These are phyloP conservation scores for zebrafish (Danio rerio) DNA, from an alignment of 2,113 vertebrate genomes.

Conservation along the genomic window DNA sequence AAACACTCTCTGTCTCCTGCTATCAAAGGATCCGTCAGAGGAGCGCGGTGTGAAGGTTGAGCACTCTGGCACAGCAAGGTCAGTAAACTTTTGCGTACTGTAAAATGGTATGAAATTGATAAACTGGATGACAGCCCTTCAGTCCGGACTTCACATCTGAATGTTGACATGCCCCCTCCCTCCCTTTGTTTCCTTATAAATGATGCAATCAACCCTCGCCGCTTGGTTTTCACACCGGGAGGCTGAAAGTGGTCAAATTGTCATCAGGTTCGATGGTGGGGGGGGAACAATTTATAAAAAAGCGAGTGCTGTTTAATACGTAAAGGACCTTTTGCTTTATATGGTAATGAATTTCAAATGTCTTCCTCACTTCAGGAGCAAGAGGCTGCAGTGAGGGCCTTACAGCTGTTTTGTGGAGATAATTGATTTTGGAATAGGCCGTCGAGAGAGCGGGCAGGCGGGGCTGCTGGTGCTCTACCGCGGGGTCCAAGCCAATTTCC, in stretches of 20 bases:
- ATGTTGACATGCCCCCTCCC: conserved; percentile 46
- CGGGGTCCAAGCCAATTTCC: conserved; percentile 58
- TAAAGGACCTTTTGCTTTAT: conserved; percentile 51
- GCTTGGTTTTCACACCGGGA: conserved; percentile 53
- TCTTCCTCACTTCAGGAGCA: conserved; percentile 58
- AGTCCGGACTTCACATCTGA: conserved; percentile 22
- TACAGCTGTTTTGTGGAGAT: conserved; percentile 64
- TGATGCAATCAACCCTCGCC: conserved; percentile 59
- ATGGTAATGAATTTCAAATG: conserved; percentile 64
- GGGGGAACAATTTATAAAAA: conserved; percentile 53
- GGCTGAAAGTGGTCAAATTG: conserved; percentile 56
- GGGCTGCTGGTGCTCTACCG: conserved; percentile 48
- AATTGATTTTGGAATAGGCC: conserved; percentile 64
- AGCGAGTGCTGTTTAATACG: conserved; percentile 55
- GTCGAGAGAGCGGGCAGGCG: conserved; percentile 46
- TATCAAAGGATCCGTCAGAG: neutral
- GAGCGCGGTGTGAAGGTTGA: conserved; percentile 6
- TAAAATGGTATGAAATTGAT: conserved; percentile 10
- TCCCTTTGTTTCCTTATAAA: conserved; percentile 56
- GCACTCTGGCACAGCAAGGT: conserved; percentile 14
- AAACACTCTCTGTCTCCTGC: neutral
- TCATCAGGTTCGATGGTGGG: conserved; percentile 46
- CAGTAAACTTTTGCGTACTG: conserved; percentile 34
- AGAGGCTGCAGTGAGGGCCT: conserved; percentile 56
- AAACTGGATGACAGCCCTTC: conserved; percentile 25